Base-by-base conservation (phyloP, 2,888 invertebrate genomes). In the Eumacrocentrus americanus region DNA sequence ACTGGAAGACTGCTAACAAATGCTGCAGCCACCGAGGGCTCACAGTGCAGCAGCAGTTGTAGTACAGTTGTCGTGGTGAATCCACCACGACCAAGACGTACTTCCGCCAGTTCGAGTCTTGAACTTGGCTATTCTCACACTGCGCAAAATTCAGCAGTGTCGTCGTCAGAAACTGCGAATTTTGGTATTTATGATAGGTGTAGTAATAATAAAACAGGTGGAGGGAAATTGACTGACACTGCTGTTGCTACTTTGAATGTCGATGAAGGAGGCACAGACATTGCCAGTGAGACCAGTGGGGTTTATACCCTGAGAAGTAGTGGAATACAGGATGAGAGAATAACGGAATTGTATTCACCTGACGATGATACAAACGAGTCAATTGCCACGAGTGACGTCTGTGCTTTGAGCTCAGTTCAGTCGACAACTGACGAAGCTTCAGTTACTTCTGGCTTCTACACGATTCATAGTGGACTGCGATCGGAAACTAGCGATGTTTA, bases 61-160 rank as follows among this genome's bases (percentile, higher is more conserved):
- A 92, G 92, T 74, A 93, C 93, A 34, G 91, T 92, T n/a, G 92
- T 92, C 68, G 89, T 92, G 69, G 85, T 85, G 6, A 82, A 84
- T 68, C 83, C 85, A 23, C 83, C 84, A 20, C 52, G 66, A 35
- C 57, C 54, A 52, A 86, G 90, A 68, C 84, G 90, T 71, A 85
- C 89, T 63, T 91, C 91, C 22, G 91, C 91, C 40, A 89, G 89
- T 52, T 92, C 92, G 68, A 92, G 92, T 74, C 82, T 93, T 72
- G 93, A 93, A 81, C 82, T 93, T 62, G 92, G 92, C 52, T 93
- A 89, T 74, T 92, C 92, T 70, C 93, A 93, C 76, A 93, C 93
- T 1, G 92, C 93, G 16, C 92, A 93, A 80, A 93, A 93, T 76
- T 92, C 92, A 1, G 86, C 90, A 62, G 81, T 92, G 47, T 83